Conservation (phyloP, 2,113 vertebrate genomes). For the Xenopus laevis region DNA sequence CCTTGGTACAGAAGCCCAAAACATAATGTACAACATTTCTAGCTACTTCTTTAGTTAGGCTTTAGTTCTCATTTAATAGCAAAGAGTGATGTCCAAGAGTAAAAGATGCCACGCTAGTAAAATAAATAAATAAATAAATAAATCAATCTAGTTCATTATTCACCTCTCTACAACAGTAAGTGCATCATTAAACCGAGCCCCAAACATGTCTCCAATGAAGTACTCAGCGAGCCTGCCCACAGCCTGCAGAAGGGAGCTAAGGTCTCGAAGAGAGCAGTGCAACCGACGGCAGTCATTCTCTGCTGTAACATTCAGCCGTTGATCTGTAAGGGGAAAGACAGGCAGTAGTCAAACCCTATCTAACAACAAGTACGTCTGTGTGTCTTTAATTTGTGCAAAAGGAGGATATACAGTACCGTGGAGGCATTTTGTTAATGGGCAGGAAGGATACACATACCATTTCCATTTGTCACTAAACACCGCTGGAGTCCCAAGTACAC, state of each 20-base stretch:
- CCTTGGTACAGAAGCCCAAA: too few species aligned
- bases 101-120: too few species aligned
- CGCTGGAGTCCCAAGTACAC: conserved; percentile 94
- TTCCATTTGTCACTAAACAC: conserved; percentile 82
- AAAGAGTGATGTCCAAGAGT: too few species aligned
- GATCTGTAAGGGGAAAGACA: conserved; percentile 44
- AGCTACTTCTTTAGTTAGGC: too few species aligned
- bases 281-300: conserved; percentile 92
- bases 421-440: too few species aligned
- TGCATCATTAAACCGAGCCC: conserved; percentile 82
- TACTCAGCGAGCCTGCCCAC: conserved; percentile 89
- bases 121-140: too few species aligned
- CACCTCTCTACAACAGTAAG: conserved; percentile 92
- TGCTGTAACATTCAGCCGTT: conserved; percentile 87
- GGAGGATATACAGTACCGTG: too few species aligned
- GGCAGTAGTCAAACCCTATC: too few species aligned
- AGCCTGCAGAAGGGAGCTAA: conserved; percentile 92
- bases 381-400: too few species aligned
- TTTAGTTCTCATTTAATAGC: too few species aligned
- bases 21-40: too few species aligned
- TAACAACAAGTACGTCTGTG: too few species aligned
- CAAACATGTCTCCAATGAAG: conserved; percentile 90
- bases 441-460: conserved; percentile 63
- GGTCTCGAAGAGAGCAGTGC: conserved; percentile 90
- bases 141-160: not conserved